phyloP scores from a whole-genome alignment of 2,888 invertebrate genomes.

The Drosophila affinis region DNA sequence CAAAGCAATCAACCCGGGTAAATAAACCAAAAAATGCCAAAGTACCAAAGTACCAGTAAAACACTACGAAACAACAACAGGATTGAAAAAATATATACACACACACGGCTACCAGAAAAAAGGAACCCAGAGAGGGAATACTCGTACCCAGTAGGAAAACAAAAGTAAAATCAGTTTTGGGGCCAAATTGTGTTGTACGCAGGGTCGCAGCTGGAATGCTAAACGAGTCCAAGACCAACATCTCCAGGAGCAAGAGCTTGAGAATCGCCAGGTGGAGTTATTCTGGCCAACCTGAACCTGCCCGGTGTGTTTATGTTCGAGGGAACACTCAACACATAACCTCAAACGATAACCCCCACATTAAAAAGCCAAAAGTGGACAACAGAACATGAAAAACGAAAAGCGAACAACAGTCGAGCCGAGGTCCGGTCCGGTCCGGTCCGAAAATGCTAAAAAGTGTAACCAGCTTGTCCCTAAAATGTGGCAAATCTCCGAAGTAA shows the following conservation, averaged over 20 bases:
- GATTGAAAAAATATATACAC: conserved; percentile 47
- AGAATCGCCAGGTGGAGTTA: conserved; percentile 52
- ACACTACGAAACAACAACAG: conserved; percentile 47
- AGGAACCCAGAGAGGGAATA: conserved; percentile 2
- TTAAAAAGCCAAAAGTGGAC: conserved; percentile 53
- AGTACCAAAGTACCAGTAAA: conserved; percentile 59
- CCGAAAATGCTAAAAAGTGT: not conserved
- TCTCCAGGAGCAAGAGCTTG: conserved; percentile 4
- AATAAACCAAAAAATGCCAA: conserved; percentile 76
- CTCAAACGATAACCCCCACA: conserved; percentile 54
- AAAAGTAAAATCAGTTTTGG: conserved; percentile 40
- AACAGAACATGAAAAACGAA: not conserved
- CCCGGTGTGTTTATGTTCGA: conserved; percentile 7
- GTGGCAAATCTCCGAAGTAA: conserved; percentile 64
- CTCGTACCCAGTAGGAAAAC: conserved; percentile 6
- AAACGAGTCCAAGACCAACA: conserved; percentile 45
- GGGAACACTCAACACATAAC: not conserved
- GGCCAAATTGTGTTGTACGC: conserved; percentile 40
- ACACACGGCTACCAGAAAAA: not conserved
- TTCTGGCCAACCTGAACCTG: conserved; percentile 10
- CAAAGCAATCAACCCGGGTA: conserved; percentile 78
- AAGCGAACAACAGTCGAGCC: not conserved
- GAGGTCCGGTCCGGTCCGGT: not conserved
- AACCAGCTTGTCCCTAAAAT: conserved; percentile 32
- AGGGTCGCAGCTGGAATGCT: conserved; percentile 51